Conservation (phyloP, 2,113 vertebrate species). For the Oncorhynchus tshawytscha region DNA sequence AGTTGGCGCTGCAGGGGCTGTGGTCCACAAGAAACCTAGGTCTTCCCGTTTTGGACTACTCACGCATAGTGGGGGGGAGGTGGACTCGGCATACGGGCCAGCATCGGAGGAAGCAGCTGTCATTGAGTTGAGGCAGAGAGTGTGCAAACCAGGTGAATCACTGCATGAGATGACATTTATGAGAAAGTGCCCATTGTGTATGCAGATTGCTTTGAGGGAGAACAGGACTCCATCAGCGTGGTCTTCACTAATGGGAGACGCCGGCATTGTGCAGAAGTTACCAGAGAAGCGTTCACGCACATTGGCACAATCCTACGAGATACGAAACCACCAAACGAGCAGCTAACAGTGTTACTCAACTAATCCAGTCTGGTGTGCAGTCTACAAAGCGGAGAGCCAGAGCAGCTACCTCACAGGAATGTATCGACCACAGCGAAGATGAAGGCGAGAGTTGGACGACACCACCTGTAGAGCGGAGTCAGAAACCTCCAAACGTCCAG, state of each 20-base stretch:
- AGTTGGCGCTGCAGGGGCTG: too few relatives aligned
- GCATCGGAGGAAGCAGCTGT: constrained; percentile 16
- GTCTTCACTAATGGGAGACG: not conserved
- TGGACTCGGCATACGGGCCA: too few relatives aligned
- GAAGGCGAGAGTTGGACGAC: too few relatives aligned
- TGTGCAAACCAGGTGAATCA: not conserved
- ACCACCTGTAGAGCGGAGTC: too few relatives aligned
- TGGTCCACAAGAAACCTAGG: too few relatives aligned
- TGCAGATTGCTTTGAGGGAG: constrained; percentile 12
- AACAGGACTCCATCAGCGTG: not conserved
- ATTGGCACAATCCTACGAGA: too few relatives aligned
- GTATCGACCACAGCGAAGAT: not conserved
- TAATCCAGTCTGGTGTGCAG: not conserved
- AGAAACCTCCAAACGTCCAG: not conserved
- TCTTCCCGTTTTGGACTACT: too few relatives aligned
- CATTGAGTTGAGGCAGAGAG: constrained; percentile 9
- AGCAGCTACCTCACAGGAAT: constrained; percentile 10
- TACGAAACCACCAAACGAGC: too few relatives aligned
- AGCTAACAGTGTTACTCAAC: constrained; percentile 3
- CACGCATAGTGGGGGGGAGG: too few relatives aligned
- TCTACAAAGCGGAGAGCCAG: not conserved
- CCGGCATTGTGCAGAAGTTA: too few relatives aligned
- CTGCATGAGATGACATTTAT: constrained; percentile 25
- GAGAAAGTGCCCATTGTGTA: constrained; percentile 33
- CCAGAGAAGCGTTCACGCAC: too few relatives aligned